Base-by-base conservation (phyloP, 64 coral and sea anemone species). In the Montipora sp. region DNA sequence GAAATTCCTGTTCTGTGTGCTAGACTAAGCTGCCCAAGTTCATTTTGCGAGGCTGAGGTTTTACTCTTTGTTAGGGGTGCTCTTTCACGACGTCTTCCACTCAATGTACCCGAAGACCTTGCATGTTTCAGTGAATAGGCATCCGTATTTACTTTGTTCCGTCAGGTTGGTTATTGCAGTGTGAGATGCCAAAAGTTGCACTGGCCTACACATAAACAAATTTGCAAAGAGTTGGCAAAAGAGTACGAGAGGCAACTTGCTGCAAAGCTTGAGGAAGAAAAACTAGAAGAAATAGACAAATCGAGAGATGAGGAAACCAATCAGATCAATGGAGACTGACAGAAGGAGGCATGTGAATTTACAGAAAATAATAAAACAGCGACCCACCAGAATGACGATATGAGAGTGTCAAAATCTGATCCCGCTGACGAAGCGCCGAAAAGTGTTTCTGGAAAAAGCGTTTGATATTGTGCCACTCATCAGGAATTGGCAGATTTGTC, bases 181-280 rank as follows among this genome's bases (percentile, higher is more conserved):
- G 89, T 96, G 20, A 90, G 87, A 9, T 99, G 98, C 89, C 98
- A 99, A 66, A 99, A 96, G 80, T 77, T 96, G 5, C 98, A 99
- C 72, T 99, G 98, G 98, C 48, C 77, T 19, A 96, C 98, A 6
- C 98, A 99, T 57, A 99, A 99, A 86, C 94, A 96, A 63, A 90
- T 94, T 77, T 99, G 98, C 15, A 93, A 96, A 78, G 21, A 84
- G 50, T 53, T 95, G 19, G 94, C 91, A 5, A 90, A 91, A 49
- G 83, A 95, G 10, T 83, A 84, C 73, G 91, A 95, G 61, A 61
- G 93, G 13, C 60, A 93, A 78, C 78, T 85, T 76, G 81, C 73
- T 19, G 51, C 59, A 22, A 75, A 91, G 58, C 50, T 93, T 48
- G 82, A 80, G 21, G 89, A 80, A 19, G 91, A 94, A 68, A 90